phyloP scores from a whole-genome alignment of 1,140 invertebrate species.

The Thrips palmi region DNA sequence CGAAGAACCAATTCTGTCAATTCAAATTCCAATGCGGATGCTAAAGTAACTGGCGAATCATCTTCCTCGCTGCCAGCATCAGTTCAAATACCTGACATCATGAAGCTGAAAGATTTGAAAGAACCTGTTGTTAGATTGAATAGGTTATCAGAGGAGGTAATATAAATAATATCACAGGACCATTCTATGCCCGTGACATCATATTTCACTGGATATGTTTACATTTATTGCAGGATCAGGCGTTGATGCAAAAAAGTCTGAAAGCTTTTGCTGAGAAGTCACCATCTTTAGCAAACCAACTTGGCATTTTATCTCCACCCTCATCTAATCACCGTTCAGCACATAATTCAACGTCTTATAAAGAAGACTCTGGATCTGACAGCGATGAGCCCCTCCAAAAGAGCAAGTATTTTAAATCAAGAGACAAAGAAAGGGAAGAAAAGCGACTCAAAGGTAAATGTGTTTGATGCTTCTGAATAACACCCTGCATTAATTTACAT shows the following conservation, averaged over 20 bases:
- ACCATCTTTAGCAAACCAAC: constrained; percentile 34
- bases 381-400: constrained; percentile 23
- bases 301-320: no score
- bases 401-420: constrained; percentile 30
- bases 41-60: no score
- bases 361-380: constrained; percentile 26
- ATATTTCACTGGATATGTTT: constrained; percentile 1
- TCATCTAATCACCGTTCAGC: no score
- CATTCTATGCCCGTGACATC: constrained; percentile 7
- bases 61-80: no score
- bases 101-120: constrained; percentile 8
- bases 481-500: no score
- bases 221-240: constrained; percentile 26
- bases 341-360: constrained; percentile 12
- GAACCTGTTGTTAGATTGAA: constrained; percentile 31
- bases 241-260: constrained; percentile 39
- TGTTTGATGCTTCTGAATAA: background rate
- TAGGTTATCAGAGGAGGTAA: constrained; percentile 31
- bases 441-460: constrained; percentile 19
- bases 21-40: no score
- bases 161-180: constrained; percentile 3
- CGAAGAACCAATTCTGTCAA: no score
- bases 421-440: constrained; percentile 22
- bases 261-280: constrained; percentile 37
- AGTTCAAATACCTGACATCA: constrained; percentile 3